Percentiles rank a stretch among this genome's conserved stretches.
Evolutionary conservation across 2,797 vertebrate genomes (phyloP).

Genomic region (Tachyglossus aculeatus): DNA sequence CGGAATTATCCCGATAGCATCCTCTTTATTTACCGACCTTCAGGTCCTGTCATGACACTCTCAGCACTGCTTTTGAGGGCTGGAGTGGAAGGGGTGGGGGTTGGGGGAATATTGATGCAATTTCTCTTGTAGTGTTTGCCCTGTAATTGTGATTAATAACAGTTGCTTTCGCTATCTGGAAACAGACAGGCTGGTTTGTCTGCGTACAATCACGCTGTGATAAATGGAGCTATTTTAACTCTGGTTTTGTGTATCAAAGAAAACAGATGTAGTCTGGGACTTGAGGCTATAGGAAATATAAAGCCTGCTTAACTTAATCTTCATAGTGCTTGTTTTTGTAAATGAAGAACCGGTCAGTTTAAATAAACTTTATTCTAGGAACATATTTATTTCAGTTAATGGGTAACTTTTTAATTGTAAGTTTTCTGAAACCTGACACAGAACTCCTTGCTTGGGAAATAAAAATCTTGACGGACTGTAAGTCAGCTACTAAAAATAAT

Average conservation of each 20-base stretch:
- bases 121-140: conserved; percentile 81
- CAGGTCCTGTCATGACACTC: conserved; percentile 58
- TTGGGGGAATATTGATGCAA: conserved; percentile 82
- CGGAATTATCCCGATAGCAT: conserved; percentile 67
- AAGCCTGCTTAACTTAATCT: conserved; percentile 83
- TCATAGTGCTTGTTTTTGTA: conserved; percentile 67
- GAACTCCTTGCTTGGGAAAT: conserved; percentile 14
- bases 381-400: conserved; percentile 42
- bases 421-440: conserved; percentile 18
- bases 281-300: conserved; percentile 86
- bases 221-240: conserved; percentile 95
- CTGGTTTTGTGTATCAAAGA: conserved; percentile 92
- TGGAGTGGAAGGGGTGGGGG: conserved; percentile 45
- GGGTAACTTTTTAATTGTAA: conserved; percentile 35
- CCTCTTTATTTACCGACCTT: conserved; percentile 75
- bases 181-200: conserved; percentile 95
- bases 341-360: conserved; percentile 65
- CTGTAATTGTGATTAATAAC: conserved; percentile 99
- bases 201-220: conserved; percentile 95
- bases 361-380: conserved; percentile 45
- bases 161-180: conserved; percentile 90
- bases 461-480: conserved; percentile 20
- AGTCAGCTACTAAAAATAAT: neutral
- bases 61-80: conserved; percentile 60
- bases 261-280: conserved; percentile 97